Evolutionary conservation across 2,888 invertebrate species (phyloP).

Genomic region (Cryptops parisi): DNA sequence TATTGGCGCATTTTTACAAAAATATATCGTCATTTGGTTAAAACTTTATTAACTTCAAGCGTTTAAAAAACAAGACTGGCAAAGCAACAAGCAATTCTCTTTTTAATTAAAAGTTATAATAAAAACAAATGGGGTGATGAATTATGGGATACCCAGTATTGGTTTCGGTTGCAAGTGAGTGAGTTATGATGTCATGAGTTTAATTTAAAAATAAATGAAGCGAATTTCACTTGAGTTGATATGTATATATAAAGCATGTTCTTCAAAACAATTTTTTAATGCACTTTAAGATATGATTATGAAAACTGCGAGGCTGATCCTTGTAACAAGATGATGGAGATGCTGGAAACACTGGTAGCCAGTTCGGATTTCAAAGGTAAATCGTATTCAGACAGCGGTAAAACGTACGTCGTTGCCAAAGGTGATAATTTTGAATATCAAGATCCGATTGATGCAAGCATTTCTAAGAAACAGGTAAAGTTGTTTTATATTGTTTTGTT

Average conservation of each 20-base stretch:
- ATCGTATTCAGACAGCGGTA: constrained; percentile 29
- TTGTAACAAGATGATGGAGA: constrained; percentile 78
- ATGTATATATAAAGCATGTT: no score
- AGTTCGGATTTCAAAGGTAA: constrained; percentile 37
- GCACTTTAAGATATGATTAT: constrained; percentile 87
- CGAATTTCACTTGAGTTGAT: no score
- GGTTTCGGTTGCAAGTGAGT: no score
- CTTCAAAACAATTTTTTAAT: no score
- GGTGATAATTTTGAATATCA: constrained; percentile 91
- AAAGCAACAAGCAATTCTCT: no score
- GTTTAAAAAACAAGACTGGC: no score
- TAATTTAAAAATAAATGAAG: background rate
- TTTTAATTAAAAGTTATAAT: no score
- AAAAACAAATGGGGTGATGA: no score
- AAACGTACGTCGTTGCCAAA: constrained; percentile 58
- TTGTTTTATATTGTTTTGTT: constrained; percentile 9
- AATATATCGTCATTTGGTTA: no score
- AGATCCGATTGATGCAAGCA: constrained; percentile 86
- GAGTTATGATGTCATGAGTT: background rate
- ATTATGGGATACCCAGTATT: no score
- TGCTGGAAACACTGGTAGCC: constrained; percentile 54
- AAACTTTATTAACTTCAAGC: no score
- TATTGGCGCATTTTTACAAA: no score
- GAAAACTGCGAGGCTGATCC: constrained; percentile 83
- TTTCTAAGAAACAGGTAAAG: constrained; percentile 71